Base-by-base conservation (phyloP, 2,113 vertebrate genomes). In the Myotis davidii region DNA sequence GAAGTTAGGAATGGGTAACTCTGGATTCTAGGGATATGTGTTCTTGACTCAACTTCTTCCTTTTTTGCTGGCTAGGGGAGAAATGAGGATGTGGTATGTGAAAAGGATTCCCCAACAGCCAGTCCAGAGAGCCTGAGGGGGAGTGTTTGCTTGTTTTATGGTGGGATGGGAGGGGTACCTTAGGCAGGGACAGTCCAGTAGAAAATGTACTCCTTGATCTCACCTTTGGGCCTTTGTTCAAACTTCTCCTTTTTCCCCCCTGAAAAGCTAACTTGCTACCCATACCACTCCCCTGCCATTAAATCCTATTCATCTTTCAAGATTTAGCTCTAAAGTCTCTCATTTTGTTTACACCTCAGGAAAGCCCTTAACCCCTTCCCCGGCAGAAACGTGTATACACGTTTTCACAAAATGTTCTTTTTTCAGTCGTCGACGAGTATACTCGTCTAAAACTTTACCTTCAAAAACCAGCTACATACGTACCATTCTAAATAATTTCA, bases 21-120 rank as follows among this genome's bases (percentile, higher is more conserved):
- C 34, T 96, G 91, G 67, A 85, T 94, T 96, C 74, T 84, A 91
- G 88, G 74, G 74, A 84, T 92, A 45, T 91, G 13, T 12, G 25
- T 59, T 59, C 3, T 50, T 78, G 61, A 56, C 72, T 91, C 27
- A 91, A 4, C 16, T 64, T 93, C 61, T 91, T 79, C 52, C 61
- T 85, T 81, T 92, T 32, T 67, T 82, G 54, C 25, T 70, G 65
- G 42, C 65, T 74, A 69, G 56, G 39, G 78, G 52, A 59, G 59
- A 93, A 81, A 67, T 54, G 18, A 92, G 34, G 2, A 23, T 39
- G 52, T 65, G 45, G 54, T n/a, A 92, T n/a, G 16, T 54, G 81
- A 64, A 89, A 91, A 69, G 82, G 42, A 82, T 85, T 94, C 96
- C 72, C 34, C 25, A 87, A 20, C 10, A 69, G 0, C n/a, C 54